These are phyloP conservation scores for Aphaenogaster rudis DNA, from an alignment of 1,140 invertebrate species.

Conservation along the genomic window DNA sequence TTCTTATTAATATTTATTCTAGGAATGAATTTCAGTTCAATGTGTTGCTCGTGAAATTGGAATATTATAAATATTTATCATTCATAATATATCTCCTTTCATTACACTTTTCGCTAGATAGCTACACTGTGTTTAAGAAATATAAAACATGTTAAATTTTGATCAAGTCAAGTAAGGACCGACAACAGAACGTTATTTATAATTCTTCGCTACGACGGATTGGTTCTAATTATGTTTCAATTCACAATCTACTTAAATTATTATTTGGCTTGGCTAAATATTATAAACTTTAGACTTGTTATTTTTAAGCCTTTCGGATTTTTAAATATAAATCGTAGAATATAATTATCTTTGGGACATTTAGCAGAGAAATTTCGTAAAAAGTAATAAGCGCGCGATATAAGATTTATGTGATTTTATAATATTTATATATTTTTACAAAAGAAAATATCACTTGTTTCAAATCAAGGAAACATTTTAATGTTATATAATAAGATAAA, in stretches of 20 bases:
- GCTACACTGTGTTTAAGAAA: background rate
- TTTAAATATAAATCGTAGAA: background rate
- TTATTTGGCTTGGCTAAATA: background rate
- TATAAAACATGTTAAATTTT: conserved; percentile 19
- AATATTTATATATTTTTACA: background rate
- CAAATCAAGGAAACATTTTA: background rate
- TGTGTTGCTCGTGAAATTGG: conserved; percentile 12
- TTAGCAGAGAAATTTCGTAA: background rate
- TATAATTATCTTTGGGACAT: background rate
- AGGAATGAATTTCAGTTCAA: background rate
- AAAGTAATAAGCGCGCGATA: background rate
- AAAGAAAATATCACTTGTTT: background rate
- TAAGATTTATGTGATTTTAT: background rate
- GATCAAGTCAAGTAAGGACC: background rate
- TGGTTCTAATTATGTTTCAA: background rate
- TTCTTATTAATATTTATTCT: conserved; percentile 14
- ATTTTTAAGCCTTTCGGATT: background rate
- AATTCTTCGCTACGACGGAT: background rate
- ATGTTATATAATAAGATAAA: background rate
- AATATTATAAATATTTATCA: conserved; percentile 45
- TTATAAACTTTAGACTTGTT: background rate
- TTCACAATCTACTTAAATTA: conserved; percentile 1
- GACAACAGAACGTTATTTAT: background rate
- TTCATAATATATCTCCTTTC: conserved; percentile 16
- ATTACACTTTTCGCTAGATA: background rate